phyloP scores from a whole-genome alignment of 2,888 invertebrate genomes.

The Netelia inedita region DNA sequence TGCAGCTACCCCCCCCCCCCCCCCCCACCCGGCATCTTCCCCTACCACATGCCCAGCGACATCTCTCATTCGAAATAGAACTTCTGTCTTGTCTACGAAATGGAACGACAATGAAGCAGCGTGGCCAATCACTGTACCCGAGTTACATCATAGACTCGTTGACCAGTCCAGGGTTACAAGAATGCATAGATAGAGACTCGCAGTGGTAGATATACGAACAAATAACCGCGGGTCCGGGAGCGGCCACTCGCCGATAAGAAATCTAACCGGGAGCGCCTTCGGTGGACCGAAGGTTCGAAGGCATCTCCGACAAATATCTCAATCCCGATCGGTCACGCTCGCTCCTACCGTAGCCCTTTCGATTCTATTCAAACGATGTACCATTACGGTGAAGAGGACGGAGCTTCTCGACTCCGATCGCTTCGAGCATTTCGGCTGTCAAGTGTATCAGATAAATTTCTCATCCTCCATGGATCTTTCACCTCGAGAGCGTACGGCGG shows the following conservation, averaged over 20 bases:
- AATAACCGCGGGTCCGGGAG: slow-evolving; percentile 62
- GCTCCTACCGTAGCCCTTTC: slow-evolving; percentile 20
- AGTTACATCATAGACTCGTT: slow-evolving; percentile 8
- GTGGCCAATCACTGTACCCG: slow-evolving; percentile 34
- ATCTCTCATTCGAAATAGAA: not conserved
- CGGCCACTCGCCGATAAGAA: slow-evolving; percentile 68
- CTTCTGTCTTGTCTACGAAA: slow-evolving; percentile 4
- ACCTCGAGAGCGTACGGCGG: not conserved
- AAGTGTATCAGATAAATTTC: slow-evolving; percentile 22
- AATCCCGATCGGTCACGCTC: slow-evolving; percentile 63
- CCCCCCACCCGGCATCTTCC: slow-evolving; percentile 35
- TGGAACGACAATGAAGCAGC: slow-evolving; percentile 11
- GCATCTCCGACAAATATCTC: slow-evolving; percentile 69
- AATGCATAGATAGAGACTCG: slow-evolving; percentile 41
- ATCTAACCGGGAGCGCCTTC: slow-evolving; percentile 64
- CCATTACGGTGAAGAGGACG: not conserved
- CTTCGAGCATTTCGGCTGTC: slow-evolving; percentile 23
- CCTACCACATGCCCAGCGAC: not conserved
- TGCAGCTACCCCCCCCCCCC: slow-evolving; percentile 64
- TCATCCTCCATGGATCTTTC: slow-evolving; percentile 1
- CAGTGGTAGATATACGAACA: slow-evolving; percentile 63
- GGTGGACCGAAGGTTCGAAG: slow-evolving; percentile 31
- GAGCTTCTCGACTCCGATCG: slow-evolving; percentile 4
- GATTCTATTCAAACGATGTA: slow-evolving; percentile 34
- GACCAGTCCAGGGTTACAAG: slow-evolving; percentile 28